Percentiles rank a stretch among this genome's conserved stretches.
These are phyloP conservation scores for Enteromius mattozi DNA, from an alignment of 2,797 vertebrate genomes.

Conservation along the genomic window DNA sequence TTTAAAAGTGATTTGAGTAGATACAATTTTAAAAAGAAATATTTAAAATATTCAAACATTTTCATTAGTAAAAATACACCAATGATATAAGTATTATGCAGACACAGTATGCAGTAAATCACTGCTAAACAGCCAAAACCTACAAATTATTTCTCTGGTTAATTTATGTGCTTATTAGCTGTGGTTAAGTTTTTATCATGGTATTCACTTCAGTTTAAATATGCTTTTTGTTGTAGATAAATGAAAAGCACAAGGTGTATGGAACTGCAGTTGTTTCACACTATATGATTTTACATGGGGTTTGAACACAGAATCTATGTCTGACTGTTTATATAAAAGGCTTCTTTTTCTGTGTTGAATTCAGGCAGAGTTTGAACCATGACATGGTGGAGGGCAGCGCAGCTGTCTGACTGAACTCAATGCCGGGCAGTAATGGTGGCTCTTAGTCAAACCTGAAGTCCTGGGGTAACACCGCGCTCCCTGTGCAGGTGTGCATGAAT, in stretches of 20 bases:
- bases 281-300: conserved; percentile 19
- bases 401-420: conserved; percentile 50
- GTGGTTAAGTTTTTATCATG: neutral
- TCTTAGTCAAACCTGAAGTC: conserved; percentile 77
- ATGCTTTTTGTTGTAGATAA: conserved; percentile 14
- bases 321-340: conserved; percentile 32
- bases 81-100: neutral
- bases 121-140: neutral
- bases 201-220: conserved; percentile 13
- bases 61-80: neutral
- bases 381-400: conserved; percentile 31
- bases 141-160: neutral
- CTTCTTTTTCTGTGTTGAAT: conserved; percentile 28
- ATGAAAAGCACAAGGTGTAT: neutral
- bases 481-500: conserved; percentile 82
- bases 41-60: no score
- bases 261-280: neutral
- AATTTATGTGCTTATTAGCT: conserved; percentile 1
- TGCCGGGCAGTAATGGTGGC: conserved; percentile 76
- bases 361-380: conserved; percentile 48
- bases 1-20: neutral
- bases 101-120: neutral
- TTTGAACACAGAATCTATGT: conserved; percentile 17
- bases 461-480: conserved; percentile 73
- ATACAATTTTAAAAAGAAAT: no score